A percentile compares a stretch with the other conserved stretches of the same genome.
Evolutionary conservation across 37 sponge, comb jelly and placozoan genomes (phyloP).

Genomic region (Ephydatia muelleri): DNA sequence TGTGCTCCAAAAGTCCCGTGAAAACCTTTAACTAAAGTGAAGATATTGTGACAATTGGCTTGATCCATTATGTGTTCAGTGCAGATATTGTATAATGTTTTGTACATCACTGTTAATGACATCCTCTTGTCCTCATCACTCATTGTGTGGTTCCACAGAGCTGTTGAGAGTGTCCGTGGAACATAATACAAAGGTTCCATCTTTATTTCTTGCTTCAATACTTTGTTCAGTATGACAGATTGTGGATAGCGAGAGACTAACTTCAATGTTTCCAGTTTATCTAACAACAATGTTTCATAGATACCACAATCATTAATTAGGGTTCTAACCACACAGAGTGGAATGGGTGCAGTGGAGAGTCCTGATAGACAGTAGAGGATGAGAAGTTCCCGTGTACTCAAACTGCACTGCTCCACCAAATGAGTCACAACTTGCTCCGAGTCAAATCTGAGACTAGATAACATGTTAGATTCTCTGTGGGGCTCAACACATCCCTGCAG

Average conservation of each 20-base stretch:
- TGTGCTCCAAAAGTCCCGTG: neutral
- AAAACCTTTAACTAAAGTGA: neutral
- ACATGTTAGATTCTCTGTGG: neutral
- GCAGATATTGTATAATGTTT: neutral
- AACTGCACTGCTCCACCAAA: constrained; percentile 18
- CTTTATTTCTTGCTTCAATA: neutral
- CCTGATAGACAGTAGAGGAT: constrained; percentile 31
- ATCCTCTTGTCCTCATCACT: constrained; percentile 5
- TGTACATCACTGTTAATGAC: constrained; percentile 15
- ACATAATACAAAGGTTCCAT: constrained; percentile 28
- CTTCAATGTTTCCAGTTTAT: neutral
- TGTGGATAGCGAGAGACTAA: constrained; percentile 12
- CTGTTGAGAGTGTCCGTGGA: constrained; percentile 13
- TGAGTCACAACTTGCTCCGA: constrained; percentile 30
- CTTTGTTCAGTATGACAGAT: constrained; percentile 17
- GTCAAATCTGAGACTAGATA: constrained; percentile 3
- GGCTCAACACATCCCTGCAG: neutral
- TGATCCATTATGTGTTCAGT: neutral
- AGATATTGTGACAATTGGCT: neutral
- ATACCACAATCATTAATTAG: neutral
- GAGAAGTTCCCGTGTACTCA: constrained; percentile 7
- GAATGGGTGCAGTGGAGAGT: constrained; percentile 10
- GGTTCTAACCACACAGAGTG: neutral
- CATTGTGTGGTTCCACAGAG: constrained; percentile 32
- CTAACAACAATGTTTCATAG: neutral